A percentile compares a stretch with the other conserved stretches of the same genome.
Conservation (phyloP, 2,797 vertebrate species). For the Acipenser transmontanus region DNA sequence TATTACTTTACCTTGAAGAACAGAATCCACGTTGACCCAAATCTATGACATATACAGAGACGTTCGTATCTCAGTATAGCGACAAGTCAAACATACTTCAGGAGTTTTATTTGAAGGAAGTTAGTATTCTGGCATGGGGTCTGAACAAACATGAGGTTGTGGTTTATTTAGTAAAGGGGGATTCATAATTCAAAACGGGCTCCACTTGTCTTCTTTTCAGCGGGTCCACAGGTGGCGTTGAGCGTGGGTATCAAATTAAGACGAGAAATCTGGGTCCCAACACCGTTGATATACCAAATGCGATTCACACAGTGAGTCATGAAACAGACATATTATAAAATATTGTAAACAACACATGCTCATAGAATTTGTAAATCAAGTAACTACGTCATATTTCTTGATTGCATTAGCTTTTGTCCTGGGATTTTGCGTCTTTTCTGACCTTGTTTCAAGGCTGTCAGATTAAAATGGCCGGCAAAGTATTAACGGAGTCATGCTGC, state of each 20-base stretch:
- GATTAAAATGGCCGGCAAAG: constrained; percentile 60
- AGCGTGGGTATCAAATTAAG: constrained; percentile 5
- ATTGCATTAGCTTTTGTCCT: constrained; percentile 46
- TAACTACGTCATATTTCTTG: constrained; percentile 54
- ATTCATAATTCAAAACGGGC: no score
- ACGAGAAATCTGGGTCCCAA: not conserved
- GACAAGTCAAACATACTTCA: no score
- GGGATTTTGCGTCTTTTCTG: constrained; percentile 22
- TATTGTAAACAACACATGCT: constrained; percentile 40
- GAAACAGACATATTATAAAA: constrained; percentile 5
- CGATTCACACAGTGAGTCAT: constrained; percentile 16
- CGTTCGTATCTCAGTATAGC: no score
- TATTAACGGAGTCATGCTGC: constrained; percentile 60
- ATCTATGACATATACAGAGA: no score
- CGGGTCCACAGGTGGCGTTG: not conserved
- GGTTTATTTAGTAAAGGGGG: no score
- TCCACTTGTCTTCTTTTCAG: not conserved
- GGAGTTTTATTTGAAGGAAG: no score
- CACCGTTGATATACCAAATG: not conserved
- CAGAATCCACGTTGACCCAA: no score
- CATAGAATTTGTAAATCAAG: constrained; percentile 55
- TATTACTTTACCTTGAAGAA: no score
- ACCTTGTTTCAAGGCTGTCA: constrained; percentile 53
- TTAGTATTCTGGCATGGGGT: no score
- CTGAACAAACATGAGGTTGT: no score